Conservation (phyloP, 2,888 invertebrate genomes). For the Gymnosoma rotundatum region DNA sequence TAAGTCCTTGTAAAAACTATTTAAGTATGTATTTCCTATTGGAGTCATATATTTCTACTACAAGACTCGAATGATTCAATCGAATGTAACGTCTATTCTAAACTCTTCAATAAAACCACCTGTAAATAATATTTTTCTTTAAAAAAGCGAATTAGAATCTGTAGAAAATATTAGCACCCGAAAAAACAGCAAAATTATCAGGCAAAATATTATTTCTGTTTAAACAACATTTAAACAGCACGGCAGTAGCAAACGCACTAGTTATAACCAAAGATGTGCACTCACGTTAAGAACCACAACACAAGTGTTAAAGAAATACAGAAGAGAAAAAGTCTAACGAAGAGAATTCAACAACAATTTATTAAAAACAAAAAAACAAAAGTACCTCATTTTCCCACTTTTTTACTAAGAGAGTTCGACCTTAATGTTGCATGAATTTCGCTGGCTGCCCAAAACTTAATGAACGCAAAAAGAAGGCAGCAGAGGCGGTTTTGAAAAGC, state of each 20-base stretch:
- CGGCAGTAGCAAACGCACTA: conserved; percentile 3
- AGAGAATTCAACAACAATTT: conserved; percentile 12
- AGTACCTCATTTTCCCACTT: conserved; percentile 43
- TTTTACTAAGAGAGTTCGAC: conserved; percentile 13
- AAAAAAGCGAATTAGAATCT: background rate
- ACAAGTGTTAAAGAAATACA: conserved; percentile 46
- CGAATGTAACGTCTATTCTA: too few relatives aligned
- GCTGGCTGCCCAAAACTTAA: conserved; percentile 53
- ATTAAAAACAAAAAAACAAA: conserved; percentile 18
- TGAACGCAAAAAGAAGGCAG: conserved; percentile 60
- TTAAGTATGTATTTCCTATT: too few relatives aligned
- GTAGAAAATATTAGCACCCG: background rate
- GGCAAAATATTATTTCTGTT: background rate
- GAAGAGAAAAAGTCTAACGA: conserved; percentile 28
- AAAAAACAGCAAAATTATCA: background rate
- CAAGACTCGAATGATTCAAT: too few relatives aligned
- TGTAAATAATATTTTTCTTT: background rate
- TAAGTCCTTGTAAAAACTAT: too few relatives aligned
- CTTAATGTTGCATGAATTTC: conserved; percentile 58
- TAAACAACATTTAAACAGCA: conserved; percentile 30
- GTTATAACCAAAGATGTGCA: background rate
- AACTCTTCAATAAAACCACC: background rate
- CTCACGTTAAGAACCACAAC: background rate
- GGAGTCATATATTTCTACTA: too few relatives aligned
- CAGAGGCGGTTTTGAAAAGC: conserved; percentile 46